phyloP scores from a whole-genome alignment of 2,888 invertebrate species.

The Abscondita cerata region DNA sequence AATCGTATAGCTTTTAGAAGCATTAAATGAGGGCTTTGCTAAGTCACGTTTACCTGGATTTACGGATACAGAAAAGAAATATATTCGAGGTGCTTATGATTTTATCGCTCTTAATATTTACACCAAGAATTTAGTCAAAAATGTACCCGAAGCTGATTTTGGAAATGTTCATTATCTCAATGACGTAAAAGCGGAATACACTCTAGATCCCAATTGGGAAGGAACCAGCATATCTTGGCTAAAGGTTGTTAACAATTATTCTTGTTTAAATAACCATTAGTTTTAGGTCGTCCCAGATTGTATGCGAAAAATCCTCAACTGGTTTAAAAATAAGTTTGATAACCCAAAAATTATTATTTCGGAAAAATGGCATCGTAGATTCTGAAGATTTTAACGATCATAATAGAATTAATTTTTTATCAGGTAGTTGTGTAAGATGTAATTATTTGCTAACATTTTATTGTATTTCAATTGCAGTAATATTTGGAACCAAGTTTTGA shows the following conservation, averaged over 20 bases:
- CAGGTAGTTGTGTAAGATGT: too few species aligned
- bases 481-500: constrained; percentile 42
- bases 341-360: constrained; percentile 12
- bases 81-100: constrained; percentile 59
- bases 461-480: constrained; percentile 35
- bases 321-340: constrained; percentile 9
- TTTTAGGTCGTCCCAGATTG: constrained; percentile 12
- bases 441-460: neutral
- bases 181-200: constrained; percentile 1
- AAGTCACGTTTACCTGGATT: constrained; percentile 66
- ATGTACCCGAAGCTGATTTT: neutral
- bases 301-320: neutral
- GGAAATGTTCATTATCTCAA: neutral
- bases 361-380: constrained; percentile 17
- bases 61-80: constrained; percentile 59
- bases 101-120: constrained; percentile 63
- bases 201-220: constrained; percentile 6
- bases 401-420: neutral
- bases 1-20: constrained; percentile 63
- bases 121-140: constrained; percentile 45
- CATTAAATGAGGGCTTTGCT: constrained; percentile 61
- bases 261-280: too few species aligned
- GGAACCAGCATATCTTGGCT: neutral
- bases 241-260: constrained; percentile 11
- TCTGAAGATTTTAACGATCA: constrained; percentile 9